Conservation (phyloP, 1,140 invertebrate species). For the Halesus radiatus region DNA sequence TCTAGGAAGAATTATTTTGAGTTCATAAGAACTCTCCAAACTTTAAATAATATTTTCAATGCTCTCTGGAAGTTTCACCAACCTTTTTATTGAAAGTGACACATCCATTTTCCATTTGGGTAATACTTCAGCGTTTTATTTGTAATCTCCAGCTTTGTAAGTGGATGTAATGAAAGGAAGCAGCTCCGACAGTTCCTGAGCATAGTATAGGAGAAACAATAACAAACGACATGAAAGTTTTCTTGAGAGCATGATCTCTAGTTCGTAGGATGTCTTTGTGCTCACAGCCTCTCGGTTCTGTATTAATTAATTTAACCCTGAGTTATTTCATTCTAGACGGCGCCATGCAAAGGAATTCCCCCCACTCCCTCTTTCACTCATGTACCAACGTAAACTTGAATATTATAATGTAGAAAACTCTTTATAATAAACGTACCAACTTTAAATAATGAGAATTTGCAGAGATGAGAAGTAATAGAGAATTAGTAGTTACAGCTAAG, state of each 20-base stretch:
- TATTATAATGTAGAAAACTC: no score
- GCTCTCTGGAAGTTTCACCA: no score
- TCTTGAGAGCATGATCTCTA: constrained; percentile 14
- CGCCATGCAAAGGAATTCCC: constrained; percentile 15
- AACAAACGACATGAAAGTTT: constrained; percentile 28
- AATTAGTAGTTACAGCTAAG: no score
- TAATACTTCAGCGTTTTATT: neutral
- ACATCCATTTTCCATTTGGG: neutral
- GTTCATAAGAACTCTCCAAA: no score
- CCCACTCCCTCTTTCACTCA: neutral
- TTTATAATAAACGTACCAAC: no score
- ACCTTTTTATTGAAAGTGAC: no score
- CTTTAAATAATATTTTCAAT: no score
- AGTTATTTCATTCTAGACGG: constrained; percentile 16
- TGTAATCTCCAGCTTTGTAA: neutral
- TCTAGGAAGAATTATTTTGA: no score
- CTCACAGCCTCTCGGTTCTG: neutral
- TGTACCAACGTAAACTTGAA: no score
- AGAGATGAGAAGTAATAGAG: no score
- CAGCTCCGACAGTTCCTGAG: neutral
- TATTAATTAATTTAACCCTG: constrained; percentile 33
- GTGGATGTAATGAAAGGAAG: constrained; percentile 1
- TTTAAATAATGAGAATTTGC: no score
- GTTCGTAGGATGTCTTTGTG: constrained; percentile 5
- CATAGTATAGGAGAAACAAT: neutral